Percentiles rank a stretch among this genome's conserved stretches.
These are phyloP conservation scores for Pogonophryne albipinna DNA, from an alignment of 2,797 vertebrate species.

Conservation along the genomic window DNA sequence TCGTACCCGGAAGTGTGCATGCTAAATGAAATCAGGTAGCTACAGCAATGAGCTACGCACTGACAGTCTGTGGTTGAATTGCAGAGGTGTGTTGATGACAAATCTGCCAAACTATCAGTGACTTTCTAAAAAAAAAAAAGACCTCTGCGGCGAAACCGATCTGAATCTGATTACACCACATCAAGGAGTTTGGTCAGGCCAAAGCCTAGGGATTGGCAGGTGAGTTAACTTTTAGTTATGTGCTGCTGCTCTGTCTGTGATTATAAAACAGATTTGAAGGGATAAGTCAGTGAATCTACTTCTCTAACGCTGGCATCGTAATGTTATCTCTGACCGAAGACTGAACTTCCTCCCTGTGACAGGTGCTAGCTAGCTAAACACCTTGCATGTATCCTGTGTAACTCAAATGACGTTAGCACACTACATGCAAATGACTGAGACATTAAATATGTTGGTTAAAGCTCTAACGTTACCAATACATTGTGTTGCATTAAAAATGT, in stretches of 20 bases:
- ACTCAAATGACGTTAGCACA: constrained; percentile 12
- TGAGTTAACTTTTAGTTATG: constrained; percentile 66
- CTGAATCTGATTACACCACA: constrained; percentile 19
- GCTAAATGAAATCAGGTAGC: constrained; percentile 26
- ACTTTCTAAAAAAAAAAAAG: neutral
- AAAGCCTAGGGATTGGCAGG: constrained; percentile 48
- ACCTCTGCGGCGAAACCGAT: constrained; percentile 15
- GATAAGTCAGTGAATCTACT: neutral
- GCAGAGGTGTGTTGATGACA: constrained; percentile 40
- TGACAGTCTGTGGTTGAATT: constrained; percentile 19
- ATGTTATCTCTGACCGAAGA: neutral
- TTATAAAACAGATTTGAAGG: neutral
- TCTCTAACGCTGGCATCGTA: neutral
- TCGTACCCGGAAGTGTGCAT: constrained; percentile 50
- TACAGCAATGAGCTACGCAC: constrained; percentile 19
- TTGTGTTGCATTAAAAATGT: neutral
- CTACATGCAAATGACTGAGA: neutral
- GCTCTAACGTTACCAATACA: neutral
- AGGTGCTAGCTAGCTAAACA: constrained; percentile 70
- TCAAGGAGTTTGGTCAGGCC: constrained; percentile 38
- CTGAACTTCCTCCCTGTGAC: constrained; percentile 41
- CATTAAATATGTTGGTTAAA: neutral
- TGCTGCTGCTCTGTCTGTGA: constrained; percentile 5
- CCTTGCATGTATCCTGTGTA: neutral
- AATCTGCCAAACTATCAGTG: neutral